Percentiles rank a stretch among this genome's conserved stretches.
Evolutionary conservation across 35 echinoderm and acorn worm species (phyloP).

Genomic region (Heliocidaris erythrogramma): DNA sequence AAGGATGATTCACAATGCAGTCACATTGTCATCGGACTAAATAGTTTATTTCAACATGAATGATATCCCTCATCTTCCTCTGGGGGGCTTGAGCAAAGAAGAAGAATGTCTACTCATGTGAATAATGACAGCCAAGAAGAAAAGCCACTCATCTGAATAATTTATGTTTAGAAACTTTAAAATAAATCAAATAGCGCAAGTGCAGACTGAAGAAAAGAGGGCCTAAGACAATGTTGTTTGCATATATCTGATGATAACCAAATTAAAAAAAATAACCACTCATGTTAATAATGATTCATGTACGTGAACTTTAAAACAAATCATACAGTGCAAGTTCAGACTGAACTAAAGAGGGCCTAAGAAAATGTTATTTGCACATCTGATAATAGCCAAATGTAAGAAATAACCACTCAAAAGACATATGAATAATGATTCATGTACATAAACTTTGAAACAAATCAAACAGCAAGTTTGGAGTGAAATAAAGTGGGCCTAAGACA

Average conservation of each 20-base stretch:
- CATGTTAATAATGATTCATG: too few relatives aligned
- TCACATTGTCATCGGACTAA: background rate
- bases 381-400: too few relatives aligned
- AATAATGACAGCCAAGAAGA: background rate
- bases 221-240: background rate
- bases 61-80: background rate
- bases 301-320: too few relatives aligned
- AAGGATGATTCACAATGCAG: background rate
- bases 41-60: background rate
- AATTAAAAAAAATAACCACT: too few relatives aligned
- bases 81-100: background rate
- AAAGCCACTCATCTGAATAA: background rate
- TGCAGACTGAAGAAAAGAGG: background rate
- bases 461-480: background rate
- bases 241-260: background rate
- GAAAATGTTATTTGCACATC: too few relatives aligned
- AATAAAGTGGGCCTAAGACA: background rate
- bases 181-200: background rate
- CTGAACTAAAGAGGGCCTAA: too few relatives aligned
- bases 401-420: too few relatives aligned
- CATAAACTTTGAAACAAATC: background rate
- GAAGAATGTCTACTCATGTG: background rate
- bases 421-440: background rate
- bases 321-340: too few relatives aligned
- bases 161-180: background rate